Percentiles rank a stretch among this genome's conserved stretches.
Evolutionary conservation across 2,797 vertebrate genomes (phyloP).

Genomic region (Sebastes trivittatus): DNA sequence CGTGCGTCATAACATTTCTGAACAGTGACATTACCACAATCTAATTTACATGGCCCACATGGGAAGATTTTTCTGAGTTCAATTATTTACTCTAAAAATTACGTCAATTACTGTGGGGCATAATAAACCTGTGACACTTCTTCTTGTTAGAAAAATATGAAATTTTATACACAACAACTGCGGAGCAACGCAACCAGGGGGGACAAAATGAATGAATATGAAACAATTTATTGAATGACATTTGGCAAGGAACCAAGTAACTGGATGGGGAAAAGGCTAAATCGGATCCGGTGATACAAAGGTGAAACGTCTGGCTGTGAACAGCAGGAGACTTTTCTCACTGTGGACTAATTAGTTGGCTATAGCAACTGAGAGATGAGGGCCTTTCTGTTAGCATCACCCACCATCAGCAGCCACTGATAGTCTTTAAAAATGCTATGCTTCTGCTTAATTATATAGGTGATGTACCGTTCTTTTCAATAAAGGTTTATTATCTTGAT

Average conservation of each 20-base stretch:
- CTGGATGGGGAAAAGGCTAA: neutral
- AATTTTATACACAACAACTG: neutral
- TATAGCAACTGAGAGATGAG: neutral
- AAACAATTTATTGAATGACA: constrained; percentile 18
- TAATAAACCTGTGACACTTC: neutral
- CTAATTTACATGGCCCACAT: neutral
- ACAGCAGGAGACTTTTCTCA: constrained; percentile 30
- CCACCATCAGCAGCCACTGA: neutral
- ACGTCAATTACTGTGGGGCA: neutral
- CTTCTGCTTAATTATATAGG: neutral
- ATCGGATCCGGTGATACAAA: constrained; percentile 8
- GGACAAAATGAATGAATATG: neutral
- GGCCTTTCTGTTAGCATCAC: neutral
- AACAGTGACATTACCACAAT: neutral
- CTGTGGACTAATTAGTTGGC: constrained; percentile 38
- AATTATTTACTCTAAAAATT: neutral
- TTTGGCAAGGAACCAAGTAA: constrained; percentile 4
- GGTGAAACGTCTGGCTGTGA: constrained; percentile 54
- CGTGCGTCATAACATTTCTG: neutral
- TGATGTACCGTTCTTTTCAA: no score
- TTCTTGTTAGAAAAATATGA: neutral
- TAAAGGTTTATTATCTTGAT: no score
- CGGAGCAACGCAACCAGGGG: neutral
- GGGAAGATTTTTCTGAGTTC: neutral
- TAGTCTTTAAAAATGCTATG: neutral